Evolutionary conservation across 2,888 invertebrate genomes (phyloP).

Genomic region (Tipula helvola): DNA sequence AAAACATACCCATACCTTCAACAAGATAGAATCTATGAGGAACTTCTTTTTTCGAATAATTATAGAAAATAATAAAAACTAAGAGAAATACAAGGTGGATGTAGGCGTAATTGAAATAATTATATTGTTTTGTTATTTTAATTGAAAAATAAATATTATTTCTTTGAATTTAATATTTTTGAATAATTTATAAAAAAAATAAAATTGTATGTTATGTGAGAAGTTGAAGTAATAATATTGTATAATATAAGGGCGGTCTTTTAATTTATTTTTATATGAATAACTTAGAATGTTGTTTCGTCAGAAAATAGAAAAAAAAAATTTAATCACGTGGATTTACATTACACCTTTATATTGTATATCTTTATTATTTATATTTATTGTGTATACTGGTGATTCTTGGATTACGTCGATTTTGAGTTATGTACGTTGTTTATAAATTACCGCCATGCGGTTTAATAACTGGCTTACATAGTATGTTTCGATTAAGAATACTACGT

Average conservation of each 20-base stretch:
- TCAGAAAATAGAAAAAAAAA: background rate
- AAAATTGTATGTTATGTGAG: background rate
- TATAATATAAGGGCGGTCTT: background rate
- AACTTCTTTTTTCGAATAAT: background rate
- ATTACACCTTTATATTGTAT: background rate
- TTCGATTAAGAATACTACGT: too few relatives aligned
- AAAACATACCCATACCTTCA: background rate
- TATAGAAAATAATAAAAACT: background rate
- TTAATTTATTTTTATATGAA: background rate
- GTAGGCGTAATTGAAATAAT: slow-evolving; percentile 4
- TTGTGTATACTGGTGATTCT: background rate
- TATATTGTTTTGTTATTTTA: slow-evolving; percentile 4
- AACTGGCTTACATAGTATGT: too few relatives aligned
- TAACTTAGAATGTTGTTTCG: background rate
- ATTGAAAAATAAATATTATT: background rate
- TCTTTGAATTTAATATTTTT: background rate
- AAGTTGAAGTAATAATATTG: background rate
- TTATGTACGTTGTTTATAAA: too few relatives aligned
- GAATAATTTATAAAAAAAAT: background rate
- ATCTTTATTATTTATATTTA: background rate
- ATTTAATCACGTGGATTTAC: background rate
- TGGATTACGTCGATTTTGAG: background rate
- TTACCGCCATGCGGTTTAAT: too few relatives aligned
- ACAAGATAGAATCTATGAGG: background rate
- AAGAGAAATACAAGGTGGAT: background rate